Evolutionary conservation across 2,113 vertebrate genomes (phyloP).

Genomic region (Protobothrops mucrosquamatus): DNA sequence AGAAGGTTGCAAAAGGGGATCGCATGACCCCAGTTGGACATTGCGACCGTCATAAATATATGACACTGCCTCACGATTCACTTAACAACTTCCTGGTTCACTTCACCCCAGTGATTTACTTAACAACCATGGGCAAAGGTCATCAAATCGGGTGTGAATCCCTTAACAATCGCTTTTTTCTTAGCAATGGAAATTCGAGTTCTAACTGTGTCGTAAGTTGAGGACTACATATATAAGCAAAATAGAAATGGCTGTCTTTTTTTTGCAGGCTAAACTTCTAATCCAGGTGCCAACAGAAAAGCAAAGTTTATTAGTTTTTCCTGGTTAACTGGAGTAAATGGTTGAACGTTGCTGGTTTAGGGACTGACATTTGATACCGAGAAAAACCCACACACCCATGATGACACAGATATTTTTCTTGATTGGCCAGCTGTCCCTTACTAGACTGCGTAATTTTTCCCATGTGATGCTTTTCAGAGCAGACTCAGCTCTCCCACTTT

Average conservation of each 20-base stretch:
- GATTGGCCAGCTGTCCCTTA: neutral
- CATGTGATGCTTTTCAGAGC: neutral
- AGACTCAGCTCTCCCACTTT: neutral
- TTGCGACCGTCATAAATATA: neutral
- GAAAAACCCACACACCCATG: no score
- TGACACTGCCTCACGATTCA: neutral
- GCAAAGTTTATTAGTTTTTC: neutral
- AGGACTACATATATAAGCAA: neutral
- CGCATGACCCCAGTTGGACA: no score
- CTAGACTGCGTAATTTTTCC: neutral
- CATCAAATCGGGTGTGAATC: neutral
- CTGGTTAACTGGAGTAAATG: neutral
- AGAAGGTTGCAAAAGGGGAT: neutral
- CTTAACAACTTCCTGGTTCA: neutral
- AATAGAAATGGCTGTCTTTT: neutral
- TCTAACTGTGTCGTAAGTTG: neutral
- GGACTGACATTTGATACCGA: neutral
- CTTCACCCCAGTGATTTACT: neutral
- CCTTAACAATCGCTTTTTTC: neutral
- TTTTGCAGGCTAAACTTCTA: neutral
- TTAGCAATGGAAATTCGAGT: neutral
- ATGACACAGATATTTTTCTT: neutral
- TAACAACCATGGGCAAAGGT: neutral
- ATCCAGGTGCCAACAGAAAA: neutral
- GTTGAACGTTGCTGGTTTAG: neutral